These are phyloP conservation scores for Drosophila nr. perissopoda DNA, from an alignment of 2,888 invertebrate species.

Conservation along the genomic window DNA sequence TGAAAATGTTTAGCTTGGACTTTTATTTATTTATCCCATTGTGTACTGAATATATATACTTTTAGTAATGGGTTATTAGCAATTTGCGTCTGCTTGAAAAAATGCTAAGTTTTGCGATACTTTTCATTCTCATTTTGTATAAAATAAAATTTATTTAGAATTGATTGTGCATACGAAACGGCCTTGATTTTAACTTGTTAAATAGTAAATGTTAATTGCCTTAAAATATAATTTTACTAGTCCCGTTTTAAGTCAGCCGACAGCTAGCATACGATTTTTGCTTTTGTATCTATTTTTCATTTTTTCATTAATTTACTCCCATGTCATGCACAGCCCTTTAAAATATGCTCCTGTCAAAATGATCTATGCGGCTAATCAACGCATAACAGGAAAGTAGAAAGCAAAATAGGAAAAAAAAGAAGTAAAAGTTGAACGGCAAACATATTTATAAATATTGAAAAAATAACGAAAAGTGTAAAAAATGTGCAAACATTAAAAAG, in stretches of 20 bases:
- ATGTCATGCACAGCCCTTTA: slow-evolving; percentile 29
- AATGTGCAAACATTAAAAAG: slow-evolving; percentile 79
- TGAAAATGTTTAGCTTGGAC: background rate
- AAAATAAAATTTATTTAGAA: background rate
- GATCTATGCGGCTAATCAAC: slow-evolving; percentile 69
- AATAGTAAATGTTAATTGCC: background rate
- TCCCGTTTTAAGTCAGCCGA: background rate
- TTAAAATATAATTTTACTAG: background rate
- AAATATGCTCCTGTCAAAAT: slow-evolving; percentile 65
- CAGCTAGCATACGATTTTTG: slow-evolving; percentile 17
- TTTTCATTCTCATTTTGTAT: too few relatives aligned
- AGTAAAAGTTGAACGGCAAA: slow-evolving; percentile 33
- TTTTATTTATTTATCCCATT: background rate
- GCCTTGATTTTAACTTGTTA: background rate
- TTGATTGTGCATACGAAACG: background rate
- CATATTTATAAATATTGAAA: slow-evolving; percentile 70
- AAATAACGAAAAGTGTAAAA: slow-evolving; percentile 55
- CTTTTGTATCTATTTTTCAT: slow-evolving; percentile 15
- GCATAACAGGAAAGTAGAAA: slow-evolving; percentile 26
- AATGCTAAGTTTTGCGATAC: too few relatives aligned
- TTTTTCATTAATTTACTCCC: slow-evolving; percentile 21
- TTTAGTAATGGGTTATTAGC: background rate
- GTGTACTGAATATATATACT: background rate
- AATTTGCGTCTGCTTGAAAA: background rate
- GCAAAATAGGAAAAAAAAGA: slow-evolving; percentile 2